phyloP scores from a whole-genome alignment of 2,888 invertebrate species.

The Leptopilina syphax region DNA sequence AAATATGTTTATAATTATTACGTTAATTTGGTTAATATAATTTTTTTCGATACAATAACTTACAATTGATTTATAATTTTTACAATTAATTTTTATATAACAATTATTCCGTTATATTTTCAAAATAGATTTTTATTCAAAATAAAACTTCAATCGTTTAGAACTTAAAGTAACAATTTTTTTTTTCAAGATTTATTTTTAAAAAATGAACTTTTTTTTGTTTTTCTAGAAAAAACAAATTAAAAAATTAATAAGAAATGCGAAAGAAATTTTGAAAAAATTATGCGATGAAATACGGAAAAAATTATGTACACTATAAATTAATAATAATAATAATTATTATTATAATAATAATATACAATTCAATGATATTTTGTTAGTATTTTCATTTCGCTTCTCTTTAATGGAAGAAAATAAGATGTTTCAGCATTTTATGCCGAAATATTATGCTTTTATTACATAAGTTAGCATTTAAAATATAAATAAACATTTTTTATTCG shows the following conservation, averaged over 20 bases:
- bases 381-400: neutral
- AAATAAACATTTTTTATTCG: conserved; percentile 16
- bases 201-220: neutral
- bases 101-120: too few relatives aligned
- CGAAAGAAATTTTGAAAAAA: conserved; percentile 3
- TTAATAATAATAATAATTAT: conserved; percentile 44
- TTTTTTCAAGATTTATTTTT: neutral
- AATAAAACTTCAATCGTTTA: too few relatives aligned
- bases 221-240: too few relatives aligned
- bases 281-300: neutral
- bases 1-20: too few relatives aligned
- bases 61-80: too few relatives aligned
- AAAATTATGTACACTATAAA: conserved; percentile 55
- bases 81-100: too few relatives aligned
- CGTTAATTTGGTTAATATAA: too few relatives aligned
- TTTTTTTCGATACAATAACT: too few relatives aligned
- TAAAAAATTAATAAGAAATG: too few relatives aligned
- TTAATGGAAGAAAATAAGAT: conserved; percentile 2
- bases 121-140: too few relatives aligned
- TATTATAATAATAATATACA: conserved; percentile 46
- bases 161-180: too few relatives aligned
- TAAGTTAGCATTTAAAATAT: conserved; percentile 35
- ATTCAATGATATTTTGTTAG: conserved; percentile 7
- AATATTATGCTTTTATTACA: conserved; percentile 24
- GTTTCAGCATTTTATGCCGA: conserved; percentile 32